Evolutionary conservation across 2,797 vertebrate species (phyloP).

Genomic region (Sebastes aleutianus): DNA sequence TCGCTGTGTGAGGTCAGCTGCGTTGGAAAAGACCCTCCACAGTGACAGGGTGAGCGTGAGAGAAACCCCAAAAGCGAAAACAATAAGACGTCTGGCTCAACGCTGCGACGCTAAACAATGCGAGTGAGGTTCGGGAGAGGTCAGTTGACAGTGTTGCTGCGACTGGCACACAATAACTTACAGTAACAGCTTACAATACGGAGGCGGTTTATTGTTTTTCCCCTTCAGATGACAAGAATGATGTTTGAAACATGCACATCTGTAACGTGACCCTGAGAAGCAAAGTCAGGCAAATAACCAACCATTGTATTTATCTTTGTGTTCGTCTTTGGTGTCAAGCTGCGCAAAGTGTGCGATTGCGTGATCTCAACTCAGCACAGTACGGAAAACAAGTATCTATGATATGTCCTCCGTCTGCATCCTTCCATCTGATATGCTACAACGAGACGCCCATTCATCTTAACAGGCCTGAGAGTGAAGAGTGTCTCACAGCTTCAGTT

Average conservation of each 20-base stretch:
- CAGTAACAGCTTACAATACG: conserved; percentile 46
- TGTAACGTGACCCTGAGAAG: conserved; percentile 42
- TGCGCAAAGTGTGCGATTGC: not conserved
- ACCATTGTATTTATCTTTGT: conserved; percentile 32
- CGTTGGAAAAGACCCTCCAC: conserved; percentile 39
- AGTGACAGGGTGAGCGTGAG: conserved; percentile 53
- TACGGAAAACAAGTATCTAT: not conserved
- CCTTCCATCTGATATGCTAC: not conserved
- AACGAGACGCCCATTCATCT: conserved; percentile 4
- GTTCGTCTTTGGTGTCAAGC: not conserved
- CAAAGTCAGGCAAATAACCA: conserved; percentile 41
- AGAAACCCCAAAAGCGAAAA: conserved; percentile 55
- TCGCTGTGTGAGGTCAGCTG: conserved; percentile 46
- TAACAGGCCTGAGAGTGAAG: conserved; percentile 6
- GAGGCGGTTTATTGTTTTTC: conserved; percentile 30
- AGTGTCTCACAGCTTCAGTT: conserved; percentile 9
- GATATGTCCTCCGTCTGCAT: conserved; percentile 5
- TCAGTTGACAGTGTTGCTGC: conserved; percentile 53
- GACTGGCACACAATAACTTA: conserved; percentile 46
- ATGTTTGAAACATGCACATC: conserved; percentile 45
- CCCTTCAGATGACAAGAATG: conserved; percentile 42
- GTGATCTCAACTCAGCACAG: not conserved
- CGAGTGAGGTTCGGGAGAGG: conserved; percentile 38
- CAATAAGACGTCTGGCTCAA: conserved; percentile 43
- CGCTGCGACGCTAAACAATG: conserved; percentile 57